Evolutionary conservation across 1,140 invertebrate genomes (phyloP).

Genomic region (Neoseiulus cucumeris): DNA sequence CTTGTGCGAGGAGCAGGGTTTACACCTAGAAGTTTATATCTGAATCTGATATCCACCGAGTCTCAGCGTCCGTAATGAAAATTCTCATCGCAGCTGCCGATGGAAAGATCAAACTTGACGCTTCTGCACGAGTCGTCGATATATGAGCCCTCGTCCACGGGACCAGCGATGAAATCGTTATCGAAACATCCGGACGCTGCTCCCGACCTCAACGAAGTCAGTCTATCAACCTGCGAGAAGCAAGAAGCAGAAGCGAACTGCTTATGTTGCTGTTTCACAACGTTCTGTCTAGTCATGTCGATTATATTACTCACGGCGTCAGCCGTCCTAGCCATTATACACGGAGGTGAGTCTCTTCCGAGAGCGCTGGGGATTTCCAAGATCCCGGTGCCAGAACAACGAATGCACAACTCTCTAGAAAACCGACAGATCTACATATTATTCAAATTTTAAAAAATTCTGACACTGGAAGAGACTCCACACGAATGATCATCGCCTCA

Average conservation of each 20-base stretch:
- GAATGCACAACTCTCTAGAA: neutral
- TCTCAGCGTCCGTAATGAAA: no score
- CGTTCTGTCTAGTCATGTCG: conserved; percentile 10
- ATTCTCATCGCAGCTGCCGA: neutral
- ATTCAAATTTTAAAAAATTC: neutral
- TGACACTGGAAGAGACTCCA: no score
- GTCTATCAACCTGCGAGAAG: neutral
- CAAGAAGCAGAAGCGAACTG: neutral
- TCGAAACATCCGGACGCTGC: neutral
- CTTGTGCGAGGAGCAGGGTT: no score
- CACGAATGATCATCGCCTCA: no score
- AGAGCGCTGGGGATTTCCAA: neutral
- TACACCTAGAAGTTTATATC: no score
- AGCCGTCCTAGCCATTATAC: conserved; percentile 3
- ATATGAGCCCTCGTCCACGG: neutral
- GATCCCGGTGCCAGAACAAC: neutral
- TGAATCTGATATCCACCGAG: neutral
- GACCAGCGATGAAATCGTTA: neutral
- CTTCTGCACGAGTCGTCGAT: neutral
- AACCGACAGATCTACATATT: neutral
- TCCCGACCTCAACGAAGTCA: neutral
- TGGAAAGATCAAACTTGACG: neutral
- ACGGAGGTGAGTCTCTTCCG: neutral
- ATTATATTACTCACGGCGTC: neutral
- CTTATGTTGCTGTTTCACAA: conserved; percentile 5